Conservation (phyloP, 1,140 invertebrate genomes). For the Drosophila insularis region DNA sequence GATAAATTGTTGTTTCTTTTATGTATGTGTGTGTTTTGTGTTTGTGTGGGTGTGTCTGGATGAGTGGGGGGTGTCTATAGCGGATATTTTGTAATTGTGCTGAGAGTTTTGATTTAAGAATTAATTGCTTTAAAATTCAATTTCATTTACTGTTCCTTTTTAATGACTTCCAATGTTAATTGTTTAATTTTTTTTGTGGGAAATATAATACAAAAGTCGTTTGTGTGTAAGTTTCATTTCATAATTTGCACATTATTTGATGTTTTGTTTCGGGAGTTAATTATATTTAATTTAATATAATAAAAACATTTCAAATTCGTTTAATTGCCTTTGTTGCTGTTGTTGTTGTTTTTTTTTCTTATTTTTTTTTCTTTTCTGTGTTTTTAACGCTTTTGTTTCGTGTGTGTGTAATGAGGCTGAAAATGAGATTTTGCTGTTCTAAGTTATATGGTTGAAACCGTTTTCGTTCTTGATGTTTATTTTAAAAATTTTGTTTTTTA, state of each 20-base stretch:
- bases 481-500: slow-evolving; percentile 4
- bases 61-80: too few species aligned
- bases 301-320: slow-evolving; percentile 51
- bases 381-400: background rate
- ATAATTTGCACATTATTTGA: background rate
- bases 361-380: slow-evolving; percentile 1
- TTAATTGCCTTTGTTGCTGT: slow-evolving; percentile 52
- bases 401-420: slow-evolving; percentile 34
- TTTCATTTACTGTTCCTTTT: background rate
- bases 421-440: slow-evolving; percentile 27
- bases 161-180: slow-evolving; percentile 13
- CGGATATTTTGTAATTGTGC: slow-evolving; percentile 20
- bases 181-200: slow-evolving; percentile 14
- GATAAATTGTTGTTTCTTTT: slow-evolving; percentile 18
- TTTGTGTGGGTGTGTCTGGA: slow-evolving; percentile 15
- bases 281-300: slow-evolving; percentile 19
- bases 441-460: slow-evolving; percentile 60
- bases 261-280: background rate
- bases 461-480: slow-evolving; percentile 40
- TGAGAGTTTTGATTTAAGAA: slow-evolving; percentile 16
- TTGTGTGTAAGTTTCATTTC: background rate
- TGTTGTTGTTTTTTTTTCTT: background rate
- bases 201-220: slow-evolving; percentile 71
- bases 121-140: slow-evolving; percentile 4
- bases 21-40: slow-evolving; percentile 9